Base-by-base conservation (phyloP, 2,113 vertebrate genomes). In the Varanus salvator region DNA sequence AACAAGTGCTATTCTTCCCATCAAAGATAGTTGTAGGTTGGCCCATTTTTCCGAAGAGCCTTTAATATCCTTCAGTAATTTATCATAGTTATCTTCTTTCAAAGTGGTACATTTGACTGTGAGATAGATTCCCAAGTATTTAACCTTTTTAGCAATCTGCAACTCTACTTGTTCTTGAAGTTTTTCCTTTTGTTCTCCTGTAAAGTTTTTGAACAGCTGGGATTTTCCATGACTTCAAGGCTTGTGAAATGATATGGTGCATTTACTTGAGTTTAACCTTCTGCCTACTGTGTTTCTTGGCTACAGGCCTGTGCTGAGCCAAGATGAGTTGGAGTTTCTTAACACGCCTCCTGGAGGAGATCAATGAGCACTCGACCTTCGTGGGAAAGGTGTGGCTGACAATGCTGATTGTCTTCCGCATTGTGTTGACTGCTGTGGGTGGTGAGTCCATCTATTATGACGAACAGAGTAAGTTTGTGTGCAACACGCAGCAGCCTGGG, bases 271-370 rank as follows among this genome's bases (percentile, higher is more conserved):
- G 60, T 54, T 89, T 85, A 89, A 85, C 82, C 74, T 85, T 85
- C 54, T 82, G 52, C 64, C 86, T 83, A 0, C 89, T 95, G 93
- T 84, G 60, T 92, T 89, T 96, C 90, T 83, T 86, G 29, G 75
- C 87, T 77, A 80, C 52, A 95, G 88, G 69, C 9, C n/a, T 38
- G 25, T 82, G 85, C 85, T 75, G 80, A 81, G 92, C 52, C 97
- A 98, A 85, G 94, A 99, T 99, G 98, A 99, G 98, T 92, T 99
- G 98, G 98, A 98, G 97, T 91, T 99, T 99, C 95, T 93, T 99
- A 78, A 98, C 98, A 0, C 97, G 97, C 48, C 97, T 99, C 89
- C 96, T 98, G 90, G 98, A 99, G 85, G 98, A 99, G 97, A 99
- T 99, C 94, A 98, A 98, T 95, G 98, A 98, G 92, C 98, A 98